Evolutionary conservation across 2,113 vertebrate species (phyloP).

Genomic region (Poecile atricapillus): DNA sequence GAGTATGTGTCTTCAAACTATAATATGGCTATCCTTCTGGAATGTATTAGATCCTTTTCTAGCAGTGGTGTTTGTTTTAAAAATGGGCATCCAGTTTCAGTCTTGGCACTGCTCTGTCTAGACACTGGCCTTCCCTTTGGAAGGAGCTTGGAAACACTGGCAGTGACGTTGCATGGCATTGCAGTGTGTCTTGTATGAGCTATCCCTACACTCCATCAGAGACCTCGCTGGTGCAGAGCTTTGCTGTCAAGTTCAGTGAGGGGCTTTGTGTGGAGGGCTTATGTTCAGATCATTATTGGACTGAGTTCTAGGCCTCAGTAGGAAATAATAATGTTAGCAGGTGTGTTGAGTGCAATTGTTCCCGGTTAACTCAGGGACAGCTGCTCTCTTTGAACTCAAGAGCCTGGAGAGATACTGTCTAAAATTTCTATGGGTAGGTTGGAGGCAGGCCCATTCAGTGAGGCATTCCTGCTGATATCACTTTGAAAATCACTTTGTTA

Average conservation of each 20-base stretch:
- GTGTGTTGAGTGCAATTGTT: background rate
- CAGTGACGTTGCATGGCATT: background rate
- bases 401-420: background rate
- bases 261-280: background rate
- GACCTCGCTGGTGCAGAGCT: background rate
- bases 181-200: fast-evolving
- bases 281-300: background rate
- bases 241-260: background rate
- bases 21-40: background rate
- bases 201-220: background rate
- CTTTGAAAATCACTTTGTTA: conserved; percentile 23
- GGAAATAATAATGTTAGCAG: background rate
- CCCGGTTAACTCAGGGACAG: background rate
- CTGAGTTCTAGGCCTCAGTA: background rate
- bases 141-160: background rate
- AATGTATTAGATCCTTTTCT: background rate
- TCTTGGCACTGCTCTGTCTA: background rate
- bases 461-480: background rate
- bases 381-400: background rate
- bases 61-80: background rate
- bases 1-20: background rate
- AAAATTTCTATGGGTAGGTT: background rate
- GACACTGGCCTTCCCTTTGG: background rate
- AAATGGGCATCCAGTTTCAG: background rate
- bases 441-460: background rate